Conservation (phyloP, 2,888 invertebrate species). For the Drosophila paramelanica region DNA sequence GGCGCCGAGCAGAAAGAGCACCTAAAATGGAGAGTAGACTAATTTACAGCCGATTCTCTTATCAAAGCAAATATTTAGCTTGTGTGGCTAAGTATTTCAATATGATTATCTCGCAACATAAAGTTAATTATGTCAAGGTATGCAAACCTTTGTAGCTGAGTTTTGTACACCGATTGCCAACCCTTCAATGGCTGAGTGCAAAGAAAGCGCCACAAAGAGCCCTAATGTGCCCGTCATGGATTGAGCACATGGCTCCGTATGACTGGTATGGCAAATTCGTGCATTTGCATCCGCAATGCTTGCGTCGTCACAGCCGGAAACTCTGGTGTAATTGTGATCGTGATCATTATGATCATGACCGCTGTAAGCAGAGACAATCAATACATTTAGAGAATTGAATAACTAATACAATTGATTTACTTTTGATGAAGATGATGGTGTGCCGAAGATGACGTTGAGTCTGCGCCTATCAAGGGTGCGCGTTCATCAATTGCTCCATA, state of each 20-base stretch:
- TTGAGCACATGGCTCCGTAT: slow-evolving; percentile 88
- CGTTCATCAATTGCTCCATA: slow-evolving; percentile 77
- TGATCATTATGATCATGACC: slow-evolving; percentile 40
- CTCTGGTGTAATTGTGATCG: slow-evolving; percentile 4
- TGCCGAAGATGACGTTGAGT: not conserved
- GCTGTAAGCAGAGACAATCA: slow-evolving; percentile 26
- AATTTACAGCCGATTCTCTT: slow-evolving; percentile 38
- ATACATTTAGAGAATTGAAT: slow-evolving; percentile 7
- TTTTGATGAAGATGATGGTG: slow-evolving; percentile 28
- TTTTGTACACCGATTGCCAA: slow-evolving; percentile 92
- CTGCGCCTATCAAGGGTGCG: slow-evolving; percentile 38
- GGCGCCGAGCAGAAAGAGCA: slow-evolving; percentile 88
- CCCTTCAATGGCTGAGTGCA: slow-evolving; percentile 93
- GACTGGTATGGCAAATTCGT: slow-evolving; percentile 88
- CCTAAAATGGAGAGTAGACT: slow-evolving; percentile 85
- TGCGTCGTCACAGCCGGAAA: slow-evolving; percentile 64
- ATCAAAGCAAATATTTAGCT: slow-evolving; percentile 68
- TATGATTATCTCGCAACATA: slow-evolving; percentile 23
- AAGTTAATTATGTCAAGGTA: slow-evolving; percentile 38
- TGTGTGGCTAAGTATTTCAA: slow-evolving; percentile 25
- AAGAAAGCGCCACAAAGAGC: slow-evolving; percentile 89
- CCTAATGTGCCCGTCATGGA: slow-evolving; percentile 88
- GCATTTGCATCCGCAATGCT: slow-evolving; percentile 80
- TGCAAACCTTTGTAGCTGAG: slow-evolving; percentile 87
- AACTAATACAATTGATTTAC: slow-evolving; percentile 25